phyloP scores from a whole-genome alignment of 64 coral and sea anemone genomes.

The Trachythela sp. region DNA sequence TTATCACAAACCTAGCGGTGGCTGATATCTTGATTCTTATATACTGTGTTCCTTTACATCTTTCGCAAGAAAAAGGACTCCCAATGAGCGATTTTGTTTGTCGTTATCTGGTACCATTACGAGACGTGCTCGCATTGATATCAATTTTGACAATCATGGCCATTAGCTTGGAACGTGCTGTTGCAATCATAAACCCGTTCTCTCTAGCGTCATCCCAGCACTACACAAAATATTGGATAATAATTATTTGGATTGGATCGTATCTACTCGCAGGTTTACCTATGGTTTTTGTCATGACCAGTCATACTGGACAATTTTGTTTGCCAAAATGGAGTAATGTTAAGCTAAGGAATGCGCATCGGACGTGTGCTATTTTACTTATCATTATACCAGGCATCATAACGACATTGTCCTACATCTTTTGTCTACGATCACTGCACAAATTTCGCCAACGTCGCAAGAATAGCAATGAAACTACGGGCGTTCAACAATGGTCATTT shows the following conservation, averaged over 20 bases:
- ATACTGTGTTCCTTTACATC: not conserved
- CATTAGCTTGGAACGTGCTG: not conserved
- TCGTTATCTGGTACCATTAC: not conserved
- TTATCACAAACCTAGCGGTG: not conserved
- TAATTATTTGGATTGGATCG: not conserved
- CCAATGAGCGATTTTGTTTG: slow-evolving; percentile 9
- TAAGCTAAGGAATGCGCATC: not conserved
- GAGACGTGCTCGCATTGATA: not conserved
- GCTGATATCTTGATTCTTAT: not conserved
- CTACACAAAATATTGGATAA: not conserved
- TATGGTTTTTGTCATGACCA: not conserved
- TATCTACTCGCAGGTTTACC: not conserved
- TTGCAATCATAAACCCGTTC: slow-evolving; percentile 3
- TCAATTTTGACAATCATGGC: slow-evolving; percentile 8
- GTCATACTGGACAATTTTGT: not conserved
- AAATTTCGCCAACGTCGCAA: not conserved
- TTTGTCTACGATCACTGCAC: not conserved
- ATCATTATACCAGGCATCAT: not conserved
- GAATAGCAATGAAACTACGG: not conserved
- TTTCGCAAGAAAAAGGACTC: not conserved
- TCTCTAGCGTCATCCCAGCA: not conserved
- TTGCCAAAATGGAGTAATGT: not conserved
- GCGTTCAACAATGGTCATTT: not conserved
- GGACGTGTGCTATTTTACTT: not conserved
- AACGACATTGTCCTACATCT: not conserved